Evolutionary conservation across 2,797 vertebrate genomes (phyloP), one percentile per base, ranked within the genome.

Genomic region (Cyclopterus lumpus): DNA sequence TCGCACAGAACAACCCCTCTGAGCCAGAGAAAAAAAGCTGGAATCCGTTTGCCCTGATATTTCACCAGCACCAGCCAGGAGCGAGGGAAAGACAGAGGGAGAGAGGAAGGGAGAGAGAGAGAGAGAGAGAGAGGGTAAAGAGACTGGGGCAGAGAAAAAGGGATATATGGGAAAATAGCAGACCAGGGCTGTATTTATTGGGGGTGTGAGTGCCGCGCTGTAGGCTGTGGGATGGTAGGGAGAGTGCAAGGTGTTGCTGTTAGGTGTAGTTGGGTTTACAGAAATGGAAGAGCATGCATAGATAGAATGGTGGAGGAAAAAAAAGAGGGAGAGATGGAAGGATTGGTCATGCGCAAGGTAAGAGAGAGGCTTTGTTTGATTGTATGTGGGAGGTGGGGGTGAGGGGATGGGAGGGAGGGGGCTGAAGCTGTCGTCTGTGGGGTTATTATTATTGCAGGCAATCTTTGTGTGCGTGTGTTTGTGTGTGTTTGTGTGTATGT

Each of bases 31-130:
- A 93, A 93, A 93, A 94, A 94, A 94, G 90, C 94, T 94, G 94
- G 93, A 93, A 94, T 95, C 93, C 91, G 92, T 95, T 95, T 95
- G 93, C 93, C 93, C 94, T 93, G 94, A 95, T 94, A 94, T 94
- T 95, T 94, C 93, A 93, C 92, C 93, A 94, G 93, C 94, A 93
- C 93, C 92, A 94, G 94, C 91, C 93, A 93, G 93, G 90, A 94
- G 92, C 88, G 87, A 93, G 88, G 81, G 86, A 82, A 85, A 86
- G 83, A 89, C 73, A 89, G 81, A 88, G 86, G 77, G 84, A 86
- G 85, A 77, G 87, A 83, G 86, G 90, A 68, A 84, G 64, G 78
- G 84, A 64, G 81, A 78, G 78, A 80, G 83, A 73, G 77, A 81
- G 71, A 74, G 84, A 75, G 77, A 71, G 75, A 73, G 80, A 66